phyloP scores from a whole-genome alignment of 1,140 invertebrate species.

The Drusus annulatus region DNA sequence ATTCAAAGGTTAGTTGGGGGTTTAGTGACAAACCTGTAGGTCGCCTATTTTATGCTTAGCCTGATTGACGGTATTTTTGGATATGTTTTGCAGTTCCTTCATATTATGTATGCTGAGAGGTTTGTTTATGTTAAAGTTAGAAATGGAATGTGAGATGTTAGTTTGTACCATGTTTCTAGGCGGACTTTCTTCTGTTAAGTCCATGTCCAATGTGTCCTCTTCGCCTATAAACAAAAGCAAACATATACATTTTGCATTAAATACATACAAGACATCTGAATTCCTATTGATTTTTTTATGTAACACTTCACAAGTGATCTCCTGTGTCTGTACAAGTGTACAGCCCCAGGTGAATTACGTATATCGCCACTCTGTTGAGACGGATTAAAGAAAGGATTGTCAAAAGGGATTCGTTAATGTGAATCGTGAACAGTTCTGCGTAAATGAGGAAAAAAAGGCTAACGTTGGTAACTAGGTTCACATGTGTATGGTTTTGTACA shows the following conservation, averaged over 20 bases:
- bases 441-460: too few species aligned
- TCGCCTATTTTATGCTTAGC: conserved; percentile 75
- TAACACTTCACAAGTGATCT: too few species aligned
- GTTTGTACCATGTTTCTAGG: conserved; percentile 59
- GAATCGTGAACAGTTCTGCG: too few species aligned
- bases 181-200: conserved; percentile 59
- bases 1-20: conserved; percentile 61
- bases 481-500: too few species aligned
- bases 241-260: neutral
- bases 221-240: conserved; percentile 62
- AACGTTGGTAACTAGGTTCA: too few species aligned
- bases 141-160: conserved; percentile 50
- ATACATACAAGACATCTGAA: too few species aligned
- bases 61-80: conserved; percentile 69
- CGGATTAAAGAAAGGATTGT: too few species aligned
- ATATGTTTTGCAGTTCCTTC: conserved; percentile 70
- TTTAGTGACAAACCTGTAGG: conserved; percentile 71
- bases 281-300: too few species aligned
- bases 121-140: conserved; percentile 58
- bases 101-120: conserved; percentile 63
- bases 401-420: too few species aligned
- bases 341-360: too few species aligned
- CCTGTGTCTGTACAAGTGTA: too few species aligned
- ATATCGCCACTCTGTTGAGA: too few species aligned
- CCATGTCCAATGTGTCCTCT: conserved; percentile 67